Evolutionary conservation across 2,113 vertebrate genomes (phyloP).

Genomic region (Brachyhypopomus occidentalis): DNA sequence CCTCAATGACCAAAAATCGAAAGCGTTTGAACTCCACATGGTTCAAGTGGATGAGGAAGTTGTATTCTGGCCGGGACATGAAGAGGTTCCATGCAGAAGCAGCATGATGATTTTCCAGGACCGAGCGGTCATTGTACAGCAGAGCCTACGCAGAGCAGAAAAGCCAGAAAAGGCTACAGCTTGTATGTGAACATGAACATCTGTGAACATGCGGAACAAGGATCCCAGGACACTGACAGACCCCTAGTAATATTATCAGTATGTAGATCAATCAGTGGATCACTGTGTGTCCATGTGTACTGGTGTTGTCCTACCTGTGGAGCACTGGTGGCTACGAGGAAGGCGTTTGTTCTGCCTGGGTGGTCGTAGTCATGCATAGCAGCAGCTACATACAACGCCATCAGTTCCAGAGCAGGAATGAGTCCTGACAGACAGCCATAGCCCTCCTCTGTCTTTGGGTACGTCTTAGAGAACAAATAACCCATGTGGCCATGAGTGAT

Average conservation of each 20-base stretch:
- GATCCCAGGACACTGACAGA: no score
- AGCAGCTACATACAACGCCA: slow-evolving; percentile 97
- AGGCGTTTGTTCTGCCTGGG: slow-evolving; percentile 94
- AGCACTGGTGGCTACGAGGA: slow-evolving; percentile 94
- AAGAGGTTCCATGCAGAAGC: slow-evolving; percentile 98
- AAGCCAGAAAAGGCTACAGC: neutral
- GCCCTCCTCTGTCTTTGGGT: slow-evolving; percentile 80
- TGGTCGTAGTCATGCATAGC: slow-evolving; percentile 99
- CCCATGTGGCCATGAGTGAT: slow-evolving; percentile 90
- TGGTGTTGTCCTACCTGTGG: slow-evolving; percentile 80
- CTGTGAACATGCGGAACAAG: no score
- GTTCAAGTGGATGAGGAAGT: slow-evolving; percentile 91
- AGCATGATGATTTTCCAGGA: slow-evolving; percentile 96
- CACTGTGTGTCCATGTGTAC: no score
- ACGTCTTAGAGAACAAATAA: slow-evolving; percentile 91
- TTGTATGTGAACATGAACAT: neutral
- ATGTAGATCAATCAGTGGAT: no score
- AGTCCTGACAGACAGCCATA: slow-evolving; percentile 93
- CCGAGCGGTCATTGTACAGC: slow-evolving; percentile 96
- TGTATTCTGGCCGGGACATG: slow-evolving; percentile 93
- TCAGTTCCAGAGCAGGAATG: slow-evolving; percentile 95
- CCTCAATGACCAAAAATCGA: slow-evolving; percentile 97
- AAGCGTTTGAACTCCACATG: slow-evolving; percentile 98
- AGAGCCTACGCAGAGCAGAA: slow-evolving; percentile 78
- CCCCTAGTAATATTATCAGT: no score